Percentiles rank a stretch among this genome's conserved stretches.
Conservation (phyloP, 1,140 invertebrate genomes). For the Lithobius niger region DNA sequence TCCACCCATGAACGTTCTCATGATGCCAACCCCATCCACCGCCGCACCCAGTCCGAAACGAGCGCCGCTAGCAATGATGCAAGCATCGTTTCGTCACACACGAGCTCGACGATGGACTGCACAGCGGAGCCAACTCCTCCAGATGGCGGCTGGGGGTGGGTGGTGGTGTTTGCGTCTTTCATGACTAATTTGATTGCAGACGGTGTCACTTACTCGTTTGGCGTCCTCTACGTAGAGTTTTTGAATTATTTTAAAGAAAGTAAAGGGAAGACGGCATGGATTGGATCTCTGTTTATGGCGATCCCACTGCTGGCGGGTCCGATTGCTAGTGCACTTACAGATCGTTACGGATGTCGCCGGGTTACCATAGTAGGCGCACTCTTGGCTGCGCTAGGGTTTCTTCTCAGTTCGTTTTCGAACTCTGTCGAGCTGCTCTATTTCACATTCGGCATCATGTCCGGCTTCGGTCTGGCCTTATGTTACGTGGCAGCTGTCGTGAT, state of each 20-base stretch:
- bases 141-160: constrained; percentile 52
- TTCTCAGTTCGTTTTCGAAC: constrained; percentile 60
- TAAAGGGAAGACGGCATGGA: constrained; percentile 78
- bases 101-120: not conserved
- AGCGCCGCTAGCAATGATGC: not conserved
- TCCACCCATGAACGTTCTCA: not conserved
- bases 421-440: constrained; percentile 65
- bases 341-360: constrained; percentile 66
- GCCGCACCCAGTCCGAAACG: constrained; percentile 1
- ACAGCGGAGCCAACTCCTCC: constrained; percentile 25
- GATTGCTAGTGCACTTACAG: constrained; percentile 71
- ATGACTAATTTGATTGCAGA: constrained; percentile 88
- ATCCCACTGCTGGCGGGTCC: constrained; percentile 80
- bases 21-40: not conserved
- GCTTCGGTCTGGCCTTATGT: constrained; percentile 64
- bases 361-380: constrained; percentile 68
- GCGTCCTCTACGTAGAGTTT: constrained; percentile 74
- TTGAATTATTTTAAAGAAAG: constrained; percentile 62
- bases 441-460: constrained; percentile 71
- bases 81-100: not conserved
- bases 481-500: constrained; percentile 77
- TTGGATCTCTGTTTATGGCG: constrained; percentile 76
- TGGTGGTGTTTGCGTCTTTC: constrained; percentile 64
- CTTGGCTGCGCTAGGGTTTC: constrained; percentile 61
- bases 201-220: constrained; percentile 77